Base-by-base conservation (phyloP, 2,797 vertebrate genomes). In the Orientallactaga sibirica region DNA sequence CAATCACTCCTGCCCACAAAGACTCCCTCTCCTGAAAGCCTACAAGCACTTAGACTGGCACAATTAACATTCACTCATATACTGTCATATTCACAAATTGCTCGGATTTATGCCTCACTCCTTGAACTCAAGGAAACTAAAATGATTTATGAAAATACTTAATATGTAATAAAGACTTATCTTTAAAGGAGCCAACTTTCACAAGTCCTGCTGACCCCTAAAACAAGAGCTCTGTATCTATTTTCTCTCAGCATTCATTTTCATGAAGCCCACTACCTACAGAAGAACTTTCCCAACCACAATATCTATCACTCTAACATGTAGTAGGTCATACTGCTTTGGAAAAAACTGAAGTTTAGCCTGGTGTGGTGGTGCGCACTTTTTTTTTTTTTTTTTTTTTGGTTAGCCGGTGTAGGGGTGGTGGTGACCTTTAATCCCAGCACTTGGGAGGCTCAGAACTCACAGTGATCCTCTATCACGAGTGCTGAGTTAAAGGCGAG, bases 141-240 rank as follows among this genome's bases (percentile, higher is more conserved):
- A 61, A 79, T 0, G 22, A 58, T 58, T 58, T 91, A 79, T 10
- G 75, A 7, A 81, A 74, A 82, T 3, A 80, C 41, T 71, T 52
- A 73, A 67, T 5, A 41, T 2, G 75, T 2, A 74, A 37, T 71
- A 62, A 84, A 67, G 25, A 73, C 29, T 71, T 66, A 5, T 41
- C n/a, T 86, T 86, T 64, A 93, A 58, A 85, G 78, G 29, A 83
- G n/a, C 8, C 74, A 90, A 15, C 9, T 78, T 94, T 93, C 84
- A 92, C 43, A 64, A 87, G 76, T 27, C 7, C 29, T 33, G 12
- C 29, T 29, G 68, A 20, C 5, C 71, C 85, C 80, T 73, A 75
- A 81, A 93, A 74, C 84, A 76, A 74, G 75, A 0, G 10, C 66
- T 88, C 29, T 81, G 0, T 62, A 20, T 19, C 58, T 64, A 8